These are phyloP conservation scores for Champsocephalus esox DNA, from an alignment of 2,797 vertebrate species.

Conservation along the genomic window DNA sequence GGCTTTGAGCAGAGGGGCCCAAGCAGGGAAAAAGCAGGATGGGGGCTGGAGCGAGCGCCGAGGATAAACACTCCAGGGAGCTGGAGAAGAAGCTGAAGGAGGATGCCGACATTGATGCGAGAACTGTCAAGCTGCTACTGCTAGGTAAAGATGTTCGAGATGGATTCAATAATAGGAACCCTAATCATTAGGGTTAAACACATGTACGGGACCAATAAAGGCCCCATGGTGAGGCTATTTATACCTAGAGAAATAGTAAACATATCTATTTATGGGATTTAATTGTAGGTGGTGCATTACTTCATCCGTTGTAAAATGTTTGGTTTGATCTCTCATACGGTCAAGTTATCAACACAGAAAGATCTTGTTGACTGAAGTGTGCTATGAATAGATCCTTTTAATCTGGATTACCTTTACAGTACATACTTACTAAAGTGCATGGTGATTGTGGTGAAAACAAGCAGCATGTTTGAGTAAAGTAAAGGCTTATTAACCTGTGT, in stretches of 20 bases:
- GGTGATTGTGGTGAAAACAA: slow-evolving; percentile 1
- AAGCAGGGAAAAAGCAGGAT: slow-evolving; percentile 80
- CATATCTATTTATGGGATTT: neutral
- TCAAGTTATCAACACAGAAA: neutral
- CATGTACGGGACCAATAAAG: slow-evolving; percentile 14
- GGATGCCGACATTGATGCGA: slow-evolving; percentile 95
- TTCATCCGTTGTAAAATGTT: neutral
- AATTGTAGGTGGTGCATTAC: neutral
- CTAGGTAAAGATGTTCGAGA: slow-evolving; percentile 87
- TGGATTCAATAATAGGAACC: slow-evolving; percentile 23
- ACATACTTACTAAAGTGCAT: neutral
- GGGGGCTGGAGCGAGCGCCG: slow-evolving; percentile 96
- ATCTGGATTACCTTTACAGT: neutral
- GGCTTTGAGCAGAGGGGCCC: slow-evolving; percentile 65
- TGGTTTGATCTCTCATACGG: neutral
- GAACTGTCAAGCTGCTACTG: slow-evolving; percentile 97
- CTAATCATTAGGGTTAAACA: slow-evolving; percentile 8
- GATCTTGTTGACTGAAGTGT: neutral
- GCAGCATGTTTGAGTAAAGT: slow-evolving; percentile 26
- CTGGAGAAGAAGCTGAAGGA: slow-evolving; percentile 98
- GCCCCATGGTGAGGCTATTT: slow-evolving; percentile 4
- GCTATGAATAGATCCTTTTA: neutral
- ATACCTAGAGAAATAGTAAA: slow-evolving; percentile 1
- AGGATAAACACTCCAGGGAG: slow-evolving; percentile 96
- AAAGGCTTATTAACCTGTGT: slow-evolving; percentile 59